These are phyloP conservation scores for Eretmocerus hayati DNA, from an alignment of 2,888 invertebrate species.

Conservation along the genomic window DNA sequence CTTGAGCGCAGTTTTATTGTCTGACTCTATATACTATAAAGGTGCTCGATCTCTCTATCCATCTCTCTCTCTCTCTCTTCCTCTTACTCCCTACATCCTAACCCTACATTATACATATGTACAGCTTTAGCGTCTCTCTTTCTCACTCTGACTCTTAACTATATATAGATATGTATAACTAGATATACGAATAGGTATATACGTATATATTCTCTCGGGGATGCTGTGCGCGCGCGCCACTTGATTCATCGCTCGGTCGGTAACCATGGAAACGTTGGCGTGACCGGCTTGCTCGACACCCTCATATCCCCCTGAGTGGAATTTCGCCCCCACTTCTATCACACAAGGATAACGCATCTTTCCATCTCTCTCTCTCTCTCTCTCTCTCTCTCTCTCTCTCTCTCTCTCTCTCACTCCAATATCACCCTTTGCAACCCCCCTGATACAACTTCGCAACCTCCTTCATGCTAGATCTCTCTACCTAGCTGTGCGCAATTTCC, in stretches of 20 bases:
- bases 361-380: slow-evolving; percentile 8
- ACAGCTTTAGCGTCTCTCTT: no score
- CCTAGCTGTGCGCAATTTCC: neutral
- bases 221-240: slow-evolving; percentile 31
- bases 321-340: slow-evolving; percentile 14
- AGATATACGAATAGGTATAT: no score
- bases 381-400: slow-evolving; percentile 18
- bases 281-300: slow-evolving; percentile 47
- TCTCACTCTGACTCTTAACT: slow-evolving; percentile 5
- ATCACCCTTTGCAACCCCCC: slow-evolving; percentile 5
- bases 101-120: no score
- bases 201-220: no score
- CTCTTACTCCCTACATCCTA: slow-evolving; percentile 22
- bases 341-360: slow-evolving; percentile 6
- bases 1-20: slow-evolving; percentile 24
- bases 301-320: slow-evolving; percentile 40
- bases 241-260: slow-evolving; percentile 45
- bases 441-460: slow-evolving; percentile 9
- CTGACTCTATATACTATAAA: slow-evolving; percentile 23
- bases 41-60: slow-evolving; percentile 20
- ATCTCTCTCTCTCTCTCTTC: slow-evolving; percentile 13
- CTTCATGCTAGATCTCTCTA: neutral
- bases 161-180: no score
- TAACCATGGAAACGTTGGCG: slow-evolving; percentile 45
- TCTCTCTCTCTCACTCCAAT: slow-evolving; percentile 3